Evolutionary conservation across 2,888 invertebrate species (phyloP).

Genomic region (Eristalinus aeneus): DNA sequence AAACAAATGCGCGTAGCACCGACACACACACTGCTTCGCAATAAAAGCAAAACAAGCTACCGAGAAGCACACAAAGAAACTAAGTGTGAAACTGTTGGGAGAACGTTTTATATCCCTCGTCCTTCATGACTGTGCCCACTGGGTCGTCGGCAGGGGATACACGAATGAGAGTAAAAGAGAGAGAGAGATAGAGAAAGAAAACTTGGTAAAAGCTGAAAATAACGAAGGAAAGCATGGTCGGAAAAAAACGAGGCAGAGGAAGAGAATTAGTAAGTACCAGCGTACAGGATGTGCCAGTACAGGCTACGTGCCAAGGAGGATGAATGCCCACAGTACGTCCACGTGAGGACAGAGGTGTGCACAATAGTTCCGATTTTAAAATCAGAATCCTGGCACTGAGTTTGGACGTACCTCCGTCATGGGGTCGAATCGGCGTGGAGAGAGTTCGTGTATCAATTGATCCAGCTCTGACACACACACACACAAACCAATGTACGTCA

Average conservation of each 20-base stretch:
- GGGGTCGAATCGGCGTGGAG: neutral
- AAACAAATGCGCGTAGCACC: constrained; percentile 43
- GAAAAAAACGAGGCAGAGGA: neutral
- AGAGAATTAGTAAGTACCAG: constrained; percentile 14
- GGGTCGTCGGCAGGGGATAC: too few relatives aligned
- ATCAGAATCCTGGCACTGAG: neutral
- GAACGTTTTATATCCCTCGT: constrained; percentile 31
- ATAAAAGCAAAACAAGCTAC: neutral
- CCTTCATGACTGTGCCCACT: neutral
- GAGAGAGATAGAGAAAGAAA: neutral
- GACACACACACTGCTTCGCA: neutral
- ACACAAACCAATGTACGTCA: constrained; percentile 14
- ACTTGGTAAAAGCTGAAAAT: neutral
- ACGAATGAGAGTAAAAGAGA: neutral
- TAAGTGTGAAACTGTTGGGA: constrained; percentile 60
- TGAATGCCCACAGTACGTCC: constrained; percentile 3
- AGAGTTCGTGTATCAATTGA: constrained; percentile 60
- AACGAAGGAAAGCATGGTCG: neutral
- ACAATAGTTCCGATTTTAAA: constrained; percentile 44
- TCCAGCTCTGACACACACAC: constrained; percentile 29
- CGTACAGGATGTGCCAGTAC: constrained; percentile 3
- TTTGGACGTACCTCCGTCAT: neutral
- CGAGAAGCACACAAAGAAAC: constrained; percentile 47
- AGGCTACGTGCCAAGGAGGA: neutral
- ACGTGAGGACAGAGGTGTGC: constrained; percentile 15